phyloP scores from a whole-genome alignment of 1,140 invertebrate species.

The Zaprionus kolodkinae region DNA sequence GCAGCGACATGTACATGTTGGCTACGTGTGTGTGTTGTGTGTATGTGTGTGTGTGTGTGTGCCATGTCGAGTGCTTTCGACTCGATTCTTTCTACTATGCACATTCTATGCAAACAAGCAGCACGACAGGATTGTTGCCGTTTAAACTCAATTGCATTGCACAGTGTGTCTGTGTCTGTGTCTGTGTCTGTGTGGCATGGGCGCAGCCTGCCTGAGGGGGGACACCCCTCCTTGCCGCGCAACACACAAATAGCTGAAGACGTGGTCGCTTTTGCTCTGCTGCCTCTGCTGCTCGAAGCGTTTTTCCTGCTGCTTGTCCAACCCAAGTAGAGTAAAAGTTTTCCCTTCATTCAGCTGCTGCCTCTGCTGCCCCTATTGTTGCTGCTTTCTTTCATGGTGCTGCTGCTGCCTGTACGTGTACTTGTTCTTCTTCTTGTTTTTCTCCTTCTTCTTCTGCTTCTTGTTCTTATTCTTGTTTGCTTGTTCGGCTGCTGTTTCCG shows the following conservation, averaged over 20 bases:
- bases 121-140: constrained; percentile 57
- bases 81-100: constrained; percentile 51
- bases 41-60: constrained; percentile 1
- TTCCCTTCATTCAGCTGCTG: constrained; percentile 22
- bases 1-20: not conserved
- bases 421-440: not conserved
- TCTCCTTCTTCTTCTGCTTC: constrained; percentile 14
- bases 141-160: constrained; percentile 77
- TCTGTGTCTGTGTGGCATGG: constrained; percentile 25
- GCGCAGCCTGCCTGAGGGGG: not conserved
- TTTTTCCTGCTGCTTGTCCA: constrained; percentile 47
- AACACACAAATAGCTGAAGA: constrained; percentile 36
- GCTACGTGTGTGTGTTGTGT: not conserved
- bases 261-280: constrained; percentile 28
- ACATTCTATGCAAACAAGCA: constrained; percentile 51
- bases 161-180: too few relatives aligned
- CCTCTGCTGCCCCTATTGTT: not conserved
- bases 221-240: too few relatives aligned
- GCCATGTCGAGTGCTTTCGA: constrained; percentile 33
- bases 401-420: constrained; percentile 3
- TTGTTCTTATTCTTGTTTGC: constrained; percentile 17
- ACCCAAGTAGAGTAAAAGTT: constrained; percentile 56
- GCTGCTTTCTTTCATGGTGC: constrained; percentile 3
- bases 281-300: constrained; percentile 39
- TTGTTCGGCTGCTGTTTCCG: constrained; percentile 29